Conservation (phyloP, 2,113 vertebrate genomes). For the Leptosomus discolor region DNA sequence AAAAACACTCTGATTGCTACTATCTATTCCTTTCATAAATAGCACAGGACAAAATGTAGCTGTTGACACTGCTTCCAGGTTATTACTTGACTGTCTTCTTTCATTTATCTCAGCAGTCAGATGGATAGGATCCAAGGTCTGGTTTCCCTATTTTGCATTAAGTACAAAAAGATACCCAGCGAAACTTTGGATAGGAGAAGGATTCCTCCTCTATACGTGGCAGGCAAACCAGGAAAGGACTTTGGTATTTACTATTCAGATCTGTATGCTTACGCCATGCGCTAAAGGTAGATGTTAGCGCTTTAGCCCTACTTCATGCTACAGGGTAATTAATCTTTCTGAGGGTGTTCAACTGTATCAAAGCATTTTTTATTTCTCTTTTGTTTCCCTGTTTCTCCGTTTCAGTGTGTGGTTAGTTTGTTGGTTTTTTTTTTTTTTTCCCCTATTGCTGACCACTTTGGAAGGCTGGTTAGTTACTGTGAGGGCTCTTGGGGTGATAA, state of each 20-base stretch:
- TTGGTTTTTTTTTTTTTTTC: too few species aligned
- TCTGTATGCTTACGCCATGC: not conserved
- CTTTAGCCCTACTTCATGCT: not conserved
- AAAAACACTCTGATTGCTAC: not conserved
- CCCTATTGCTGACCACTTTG: not conserved
- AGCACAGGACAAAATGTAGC: not conserved
- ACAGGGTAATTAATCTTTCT: not conserved
- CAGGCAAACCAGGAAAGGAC: not conserved
- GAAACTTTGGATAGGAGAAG: not conserved
- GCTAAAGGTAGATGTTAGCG: not conserved
- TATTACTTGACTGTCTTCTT: not conserved
- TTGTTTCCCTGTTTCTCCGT: not conserved
- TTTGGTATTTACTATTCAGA: not conserved
- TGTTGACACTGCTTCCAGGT: not conserved
- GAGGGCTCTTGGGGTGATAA: not conserved
- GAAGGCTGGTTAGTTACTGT: not conserved
- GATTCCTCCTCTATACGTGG: not conserved
- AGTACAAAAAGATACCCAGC: not conserved
- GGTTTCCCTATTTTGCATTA: not conserved
- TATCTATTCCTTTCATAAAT: not conserved
- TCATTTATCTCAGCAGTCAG: not conserved
- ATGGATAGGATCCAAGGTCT: not conserved
- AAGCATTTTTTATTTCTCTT: not conserved
- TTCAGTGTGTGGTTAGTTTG: too few species aligned
- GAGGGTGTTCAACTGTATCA: not conserved